Evolutionary conservation across 2,113 vertebrate species (phyloP).

Genomic region (Lonchura striata): DNA sequence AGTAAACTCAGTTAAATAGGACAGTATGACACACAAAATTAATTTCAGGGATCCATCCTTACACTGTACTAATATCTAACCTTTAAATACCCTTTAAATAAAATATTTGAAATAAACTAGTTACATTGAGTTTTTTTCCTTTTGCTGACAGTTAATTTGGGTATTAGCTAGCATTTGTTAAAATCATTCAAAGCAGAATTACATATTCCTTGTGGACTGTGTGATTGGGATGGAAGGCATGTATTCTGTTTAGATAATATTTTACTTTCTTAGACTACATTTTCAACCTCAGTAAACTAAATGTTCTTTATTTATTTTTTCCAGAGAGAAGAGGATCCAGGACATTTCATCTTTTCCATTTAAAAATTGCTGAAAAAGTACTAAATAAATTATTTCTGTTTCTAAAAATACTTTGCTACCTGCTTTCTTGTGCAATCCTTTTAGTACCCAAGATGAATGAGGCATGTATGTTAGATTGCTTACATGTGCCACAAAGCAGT

Average conservation of each 20-base stretch:
- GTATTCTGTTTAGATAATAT: not conserved
- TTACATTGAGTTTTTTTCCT: not conserved
- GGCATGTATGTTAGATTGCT: not conserved
- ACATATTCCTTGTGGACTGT: not conserved
- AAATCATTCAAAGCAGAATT: not conserved
- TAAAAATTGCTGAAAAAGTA: not conserved
- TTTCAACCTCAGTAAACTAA: not conserved
- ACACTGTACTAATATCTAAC: not conserved
- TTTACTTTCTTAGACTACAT: not conserved
- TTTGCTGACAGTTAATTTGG: not conserved
- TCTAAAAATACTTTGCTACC: slow-evolving; percentile 30
- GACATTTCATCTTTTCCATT: not conserved
- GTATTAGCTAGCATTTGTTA: not conserved
- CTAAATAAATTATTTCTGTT: slow-evolving; percentile 47
- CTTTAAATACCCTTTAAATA: not conserved
- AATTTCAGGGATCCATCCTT: not conserved
- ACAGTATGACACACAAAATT: not conserved
- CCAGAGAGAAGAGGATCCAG: slow-evolving; percentile 62
- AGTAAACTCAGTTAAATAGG: not conserved
- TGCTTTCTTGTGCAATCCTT: slow-evolving; percentile 40
- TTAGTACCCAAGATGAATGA: not conserved
- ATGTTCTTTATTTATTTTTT: slow-evolving; percentile 5
- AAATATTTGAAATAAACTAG: not conserved
- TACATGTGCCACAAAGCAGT: not conserved
- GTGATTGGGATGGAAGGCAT: not conserved